Percentiles rank a stretch among this genome's conserved stretches.
phyloP scores from a whole-genome alignment of 2,888 invertebrate genomes.

The Drosophila mimetica region DNA sequence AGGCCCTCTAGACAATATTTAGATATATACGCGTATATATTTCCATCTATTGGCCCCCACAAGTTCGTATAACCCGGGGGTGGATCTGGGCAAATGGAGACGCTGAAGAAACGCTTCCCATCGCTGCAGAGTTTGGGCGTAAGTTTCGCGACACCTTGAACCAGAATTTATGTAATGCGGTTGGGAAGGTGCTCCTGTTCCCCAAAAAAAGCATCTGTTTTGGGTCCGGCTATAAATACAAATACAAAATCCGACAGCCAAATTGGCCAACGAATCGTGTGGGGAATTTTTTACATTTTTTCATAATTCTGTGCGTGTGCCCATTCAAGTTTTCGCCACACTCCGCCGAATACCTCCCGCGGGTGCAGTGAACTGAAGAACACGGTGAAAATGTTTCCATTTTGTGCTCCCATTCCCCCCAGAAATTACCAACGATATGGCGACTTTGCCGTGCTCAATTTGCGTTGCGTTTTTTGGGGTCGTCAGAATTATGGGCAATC shows the following conservation, averaged over 20 bases:
- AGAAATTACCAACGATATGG: conserved; percentile 12
- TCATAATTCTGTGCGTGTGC: conserved; percentile 35
- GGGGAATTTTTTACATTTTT: conserved; percentile 40
- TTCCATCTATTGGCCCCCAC: conserved; percentile 31
- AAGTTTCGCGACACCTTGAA: conserved; percentile 74
- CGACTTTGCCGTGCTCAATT: conserved; percentile 42
- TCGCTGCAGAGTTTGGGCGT: conserved; percentile 86
- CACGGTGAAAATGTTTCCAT: conserved; percentile 38
- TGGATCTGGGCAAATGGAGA: conserved; percentile 70
- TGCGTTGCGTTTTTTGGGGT: conserved; percentile 64
- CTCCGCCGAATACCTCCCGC: neutral
- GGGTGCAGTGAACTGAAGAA: conserved; percentile 42
- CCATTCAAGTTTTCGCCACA: conserved; percentile 3
- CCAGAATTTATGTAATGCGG: conserved; percentile 39
- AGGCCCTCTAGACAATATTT: conserved; percentile 45
- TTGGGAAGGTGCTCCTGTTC: neutral
- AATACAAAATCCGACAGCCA: conserved; percentile 11
- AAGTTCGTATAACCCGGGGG: conserved; percentile 27
- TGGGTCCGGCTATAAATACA: conserved; percentile 31
- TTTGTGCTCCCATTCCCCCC: conserved; percentile 8
- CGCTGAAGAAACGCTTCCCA: conserved; percentile 85
- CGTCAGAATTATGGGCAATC: conserved; percentile 68
- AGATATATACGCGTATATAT: conserved; percentile 41
- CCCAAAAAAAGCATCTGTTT: conserved; percentile 9
- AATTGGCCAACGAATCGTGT: conserved; percentile 26